These are phyloP conservation scores for Clivina fossor DNA, from an alignment of 2,888 invertebrate genomes.

Conservation along the genomic window DNA sequence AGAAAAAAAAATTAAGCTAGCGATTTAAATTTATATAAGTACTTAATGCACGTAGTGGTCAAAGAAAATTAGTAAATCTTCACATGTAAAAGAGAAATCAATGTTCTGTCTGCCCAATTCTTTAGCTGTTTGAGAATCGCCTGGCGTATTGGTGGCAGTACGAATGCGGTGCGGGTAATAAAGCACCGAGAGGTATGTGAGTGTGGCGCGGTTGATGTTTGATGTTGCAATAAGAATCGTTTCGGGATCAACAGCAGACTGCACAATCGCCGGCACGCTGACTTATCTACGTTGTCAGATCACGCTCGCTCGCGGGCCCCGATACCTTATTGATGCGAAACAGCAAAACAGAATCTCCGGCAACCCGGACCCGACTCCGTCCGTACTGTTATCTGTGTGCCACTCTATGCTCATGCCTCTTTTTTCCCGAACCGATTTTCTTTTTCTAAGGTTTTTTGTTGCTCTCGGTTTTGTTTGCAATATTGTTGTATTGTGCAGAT, in stretches of 20 bases:
- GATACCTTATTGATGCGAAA: conserved; percentile 25
- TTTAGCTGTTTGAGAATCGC: too few species aligned
- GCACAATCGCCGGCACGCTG: conserved; percentile 23
- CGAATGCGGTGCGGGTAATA: conserved; percentile 3
- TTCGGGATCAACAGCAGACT: conserved; percentile 27
- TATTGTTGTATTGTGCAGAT: too few species aligned
- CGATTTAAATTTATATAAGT: too few species aligned
- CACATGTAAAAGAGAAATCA: too few species aligned
- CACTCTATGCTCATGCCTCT: neutral
- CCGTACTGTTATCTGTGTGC: neutral
- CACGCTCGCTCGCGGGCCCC: conserved; percentile 15
- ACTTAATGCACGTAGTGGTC: too few species aligned
- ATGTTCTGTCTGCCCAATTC: too few species aligned
- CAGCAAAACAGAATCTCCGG: conserved; percentile 2
- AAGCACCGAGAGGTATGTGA: conserved; percentile 15
- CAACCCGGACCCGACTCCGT: too few species aligned
- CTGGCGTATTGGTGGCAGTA: too few species aligned
- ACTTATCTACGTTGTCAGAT: conserved; percentile 28
- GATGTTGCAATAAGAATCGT: conserved; percentile 29
- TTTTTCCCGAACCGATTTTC: neutral
- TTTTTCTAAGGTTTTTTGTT: too few species aligned
- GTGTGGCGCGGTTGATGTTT: conserved; percentile 20
- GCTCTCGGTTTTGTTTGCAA: too few species aligned
- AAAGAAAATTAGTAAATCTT: too few species aligned
- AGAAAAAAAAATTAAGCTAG: too few species aligned